Evolutionary conservation across 1,140 invertebrate genomes (phyloP).

Genomic region (Fopius arisanus): DNA sequence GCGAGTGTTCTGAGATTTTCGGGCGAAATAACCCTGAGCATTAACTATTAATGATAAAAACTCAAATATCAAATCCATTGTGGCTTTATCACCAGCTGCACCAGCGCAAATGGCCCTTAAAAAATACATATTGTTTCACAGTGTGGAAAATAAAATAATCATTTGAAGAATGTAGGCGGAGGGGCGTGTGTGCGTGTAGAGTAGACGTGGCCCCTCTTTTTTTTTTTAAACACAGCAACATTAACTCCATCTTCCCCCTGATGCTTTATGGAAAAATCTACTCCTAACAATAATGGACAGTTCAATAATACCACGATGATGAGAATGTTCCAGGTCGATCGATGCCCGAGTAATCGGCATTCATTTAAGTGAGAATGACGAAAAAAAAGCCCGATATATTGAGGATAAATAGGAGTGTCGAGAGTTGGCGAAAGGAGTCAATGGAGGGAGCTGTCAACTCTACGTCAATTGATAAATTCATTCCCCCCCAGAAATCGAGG

Average conservation of each 20-base stretch:
- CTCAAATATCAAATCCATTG: background rate
- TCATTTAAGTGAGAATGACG: background rate
- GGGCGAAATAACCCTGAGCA: background rate
- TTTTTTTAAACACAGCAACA: background rate
- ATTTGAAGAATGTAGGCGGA: slow-evolving; percentile 33
- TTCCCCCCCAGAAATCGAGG: too few species aligned
- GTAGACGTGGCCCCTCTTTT: slow-evolving; percentile 31
- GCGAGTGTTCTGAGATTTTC: background rate
- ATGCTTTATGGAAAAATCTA: too few species aligned
- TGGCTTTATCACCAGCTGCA: background rate
- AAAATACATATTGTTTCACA: background rate
- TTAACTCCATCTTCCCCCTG: background rate
- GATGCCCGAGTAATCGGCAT: slow-evolving; percentile 17
- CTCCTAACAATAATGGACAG: too few species aligned
- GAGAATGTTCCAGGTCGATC: slow-evolving; percentile 24
- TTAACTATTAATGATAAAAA: background rate
- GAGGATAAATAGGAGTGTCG: slow-evolving; percentile 6
- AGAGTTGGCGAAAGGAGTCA: slow-evolving; percentile 8
- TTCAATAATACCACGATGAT: background rate
- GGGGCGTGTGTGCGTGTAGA: slow-evolving; percentile 22
- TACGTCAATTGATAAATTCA: slow-evolving; percentile 17
- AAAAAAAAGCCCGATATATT: background rate
- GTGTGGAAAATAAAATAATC: slow-evolving; percentile 16
- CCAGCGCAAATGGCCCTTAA: too few species aligned
- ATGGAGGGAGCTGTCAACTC: slow-evolving; percentile 27